Percentiles rank a stretch among this genome's conserved stretches.
Conservation (phyloP, 2,888 invertebrate species). For the Aporophyla nigra region DNA sequence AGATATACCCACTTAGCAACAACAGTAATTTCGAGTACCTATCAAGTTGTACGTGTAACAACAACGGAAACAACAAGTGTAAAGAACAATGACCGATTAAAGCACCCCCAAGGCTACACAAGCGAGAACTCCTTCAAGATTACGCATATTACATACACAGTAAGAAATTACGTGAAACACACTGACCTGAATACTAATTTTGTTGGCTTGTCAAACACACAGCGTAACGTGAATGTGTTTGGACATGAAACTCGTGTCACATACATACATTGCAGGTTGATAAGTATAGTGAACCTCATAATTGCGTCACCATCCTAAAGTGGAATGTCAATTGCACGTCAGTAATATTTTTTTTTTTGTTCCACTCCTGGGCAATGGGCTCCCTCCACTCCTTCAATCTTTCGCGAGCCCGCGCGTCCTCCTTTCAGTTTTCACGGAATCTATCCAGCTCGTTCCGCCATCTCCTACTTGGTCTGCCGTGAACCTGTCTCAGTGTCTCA, state of each 20-base stretch:
- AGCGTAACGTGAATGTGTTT: conserved; percentile 60
- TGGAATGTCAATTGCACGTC: no score
- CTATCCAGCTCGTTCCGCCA: no score
- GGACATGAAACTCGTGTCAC: conserved; percentile 20
- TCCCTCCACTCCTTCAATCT: no score
- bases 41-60: conserved; percentile 29
- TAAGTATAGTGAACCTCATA: background rate
- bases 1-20: conserved; percentile 20
- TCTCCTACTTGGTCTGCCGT: no score
- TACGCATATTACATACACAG: conserved; percentile 38
- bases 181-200: conserved; percentile 58
- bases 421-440: no score
- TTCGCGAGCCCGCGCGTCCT: no score
- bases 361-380: no score
- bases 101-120: conserved; percentile 31
- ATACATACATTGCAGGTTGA: conserved; percentile 17
- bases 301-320: no score
- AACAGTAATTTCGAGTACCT: conserved; percentile 6
- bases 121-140: conserved; percentile 39
- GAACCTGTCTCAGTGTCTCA: no score
- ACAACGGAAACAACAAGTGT: conserved; percentile 32
- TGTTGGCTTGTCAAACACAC: conserved; percentile 39
- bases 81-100: conserved; percentile 61
- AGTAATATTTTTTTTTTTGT: no score
- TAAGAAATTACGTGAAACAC: conserved; percentile 54